Conservation (phyloP, 2,888 invertebrate species). For the Hypercompe scribonia region DNA sequence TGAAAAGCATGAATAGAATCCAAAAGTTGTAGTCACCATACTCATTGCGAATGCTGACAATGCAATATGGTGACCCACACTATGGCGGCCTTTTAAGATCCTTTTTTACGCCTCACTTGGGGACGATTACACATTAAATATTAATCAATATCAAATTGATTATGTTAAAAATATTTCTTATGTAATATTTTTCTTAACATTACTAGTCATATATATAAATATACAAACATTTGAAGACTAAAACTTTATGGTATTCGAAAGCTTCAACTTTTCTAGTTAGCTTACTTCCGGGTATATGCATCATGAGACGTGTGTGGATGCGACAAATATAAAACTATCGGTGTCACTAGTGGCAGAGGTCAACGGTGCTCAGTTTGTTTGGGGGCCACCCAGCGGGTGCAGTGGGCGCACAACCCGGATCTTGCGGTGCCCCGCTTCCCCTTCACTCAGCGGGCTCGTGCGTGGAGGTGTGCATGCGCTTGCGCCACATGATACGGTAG, state of each 20-base stretch:
- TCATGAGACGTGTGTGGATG: slow-evolving; percentile 54
- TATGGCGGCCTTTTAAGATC: too few species aligned
- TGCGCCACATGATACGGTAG: slow-evolving; percentile 57
- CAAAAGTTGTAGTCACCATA: too few species aligned
- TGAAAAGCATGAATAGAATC: too few species aligned
- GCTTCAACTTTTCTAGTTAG: slow-evolving; percentile 26
- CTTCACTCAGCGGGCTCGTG: slow-evolving; percentile 81
- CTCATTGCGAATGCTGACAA: too few species aligned
- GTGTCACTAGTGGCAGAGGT: slow-evolving; percentile 71
- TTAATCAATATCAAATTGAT: too few species aligned
- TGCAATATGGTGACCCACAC: too few species aligned
- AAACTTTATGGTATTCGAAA: slow-evolving; percentile 34
- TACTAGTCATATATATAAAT: too few species aligned
- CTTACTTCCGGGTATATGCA: slow-evolving; percentile 45
- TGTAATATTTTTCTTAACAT: too few species aligned
- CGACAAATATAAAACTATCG: slow-evolving; percentile 59
- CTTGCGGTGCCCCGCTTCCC: slow-evolving; percentile 83
- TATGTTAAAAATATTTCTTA: too few species aligned
- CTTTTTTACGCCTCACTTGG: too few species aligned
- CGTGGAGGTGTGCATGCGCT: slow-evolving; percentile 73
- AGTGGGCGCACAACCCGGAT: slow-evolving; percentile 86
- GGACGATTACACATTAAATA: too few species aligned
- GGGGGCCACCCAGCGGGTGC: slow-evolving; percentile 77
- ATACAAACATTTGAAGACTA: background rate
- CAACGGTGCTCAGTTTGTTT: slow-evolving; percentile 69